Evolutionary conservation across 2,113 vertebrate genomes (phyloP).

Genomic region (Montifringilla adamsi): DNA sequence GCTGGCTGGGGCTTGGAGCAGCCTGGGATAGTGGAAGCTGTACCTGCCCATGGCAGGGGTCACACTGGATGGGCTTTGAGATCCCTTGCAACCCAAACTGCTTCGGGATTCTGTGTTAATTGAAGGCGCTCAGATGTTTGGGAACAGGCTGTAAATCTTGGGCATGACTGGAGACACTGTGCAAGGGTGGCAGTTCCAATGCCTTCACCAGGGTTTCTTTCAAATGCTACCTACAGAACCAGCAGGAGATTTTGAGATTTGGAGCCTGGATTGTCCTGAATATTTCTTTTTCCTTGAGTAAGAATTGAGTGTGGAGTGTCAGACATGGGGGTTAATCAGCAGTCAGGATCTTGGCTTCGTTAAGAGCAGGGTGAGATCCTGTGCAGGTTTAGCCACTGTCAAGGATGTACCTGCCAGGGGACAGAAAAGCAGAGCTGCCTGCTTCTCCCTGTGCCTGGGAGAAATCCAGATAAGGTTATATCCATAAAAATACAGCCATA

Average conservation of each 20-base stretch:
- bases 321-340: accelerated
- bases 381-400: background rate
- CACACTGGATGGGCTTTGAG: accelerated
- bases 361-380: background rate
- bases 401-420: background rate
- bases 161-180: background rate
- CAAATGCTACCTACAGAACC: background rate
- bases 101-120: background rate
- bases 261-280: background rate
- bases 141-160: background rate
- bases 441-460: background rate
- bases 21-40: accelerated
- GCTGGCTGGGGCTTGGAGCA: background rate
- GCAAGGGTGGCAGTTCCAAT: background rate
- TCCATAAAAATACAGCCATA: background rate
- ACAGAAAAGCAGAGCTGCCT: background rate
- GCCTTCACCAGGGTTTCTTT: background rate
- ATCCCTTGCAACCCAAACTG: background rate
- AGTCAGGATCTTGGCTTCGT: background rate
- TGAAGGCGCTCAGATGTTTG: background rate
- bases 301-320: background rate
- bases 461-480: background rate
- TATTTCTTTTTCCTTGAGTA: background rate
- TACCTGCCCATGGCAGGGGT: background rate
- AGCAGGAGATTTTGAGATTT: background rate